phyloP scores from a whole-genome alignment of 2,113 vertebrate species.

The Gadus macrocephalus region DNA sequence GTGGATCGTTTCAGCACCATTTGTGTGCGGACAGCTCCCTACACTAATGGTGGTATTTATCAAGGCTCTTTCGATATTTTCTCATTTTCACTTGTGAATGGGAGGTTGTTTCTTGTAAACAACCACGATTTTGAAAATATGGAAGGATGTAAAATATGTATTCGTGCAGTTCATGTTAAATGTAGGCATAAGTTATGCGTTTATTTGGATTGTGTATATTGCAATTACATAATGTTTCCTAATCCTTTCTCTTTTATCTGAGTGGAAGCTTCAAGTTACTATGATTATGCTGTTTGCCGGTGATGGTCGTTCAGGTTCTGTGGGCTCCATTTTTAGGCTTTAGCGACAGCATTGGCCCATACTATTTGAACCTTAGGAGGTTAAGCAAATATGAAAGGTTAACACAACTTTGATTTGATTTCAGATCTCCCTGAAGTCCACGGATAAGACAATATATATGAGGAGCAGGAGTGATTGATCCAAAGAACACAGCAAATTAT shows the following conservation, averaged over 20 bases:
- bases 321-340: constrained; percentile 11
- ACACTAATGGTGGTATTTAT: not conserved
- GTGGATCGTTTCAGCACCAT: constrained; percentile 2
- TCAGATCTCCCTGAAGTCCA: constrained; percentile 28
- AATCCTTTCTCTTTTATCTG: no score
- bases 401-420: constrained; percentile 35
- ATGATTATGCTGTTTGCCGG: not conserved
- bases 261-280: not conserved
- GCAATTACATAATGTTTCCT: no score
- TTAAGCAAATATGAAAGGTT: constrained; percentile 31
- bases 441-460: constrained; percentile 14
- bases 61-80: no score
- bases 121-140: no score
- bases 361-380: not conserved
- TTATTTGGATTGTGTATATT: no score
- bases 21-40: not conserved
- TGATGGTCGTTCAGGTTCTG: not conserved
- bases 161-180: no score
- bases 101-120: no score
- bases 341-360: constrained; percentile 19
- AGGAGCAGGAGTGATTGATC: not conserved
- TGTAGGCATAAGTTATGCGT: no score
- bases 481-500: not conserved
- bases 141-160: no score
- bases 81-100: no score